phyloP scores from a whole-genome alignment of 1,140 invertebrate genomes.

The Pteromalus puparum region DNA sequence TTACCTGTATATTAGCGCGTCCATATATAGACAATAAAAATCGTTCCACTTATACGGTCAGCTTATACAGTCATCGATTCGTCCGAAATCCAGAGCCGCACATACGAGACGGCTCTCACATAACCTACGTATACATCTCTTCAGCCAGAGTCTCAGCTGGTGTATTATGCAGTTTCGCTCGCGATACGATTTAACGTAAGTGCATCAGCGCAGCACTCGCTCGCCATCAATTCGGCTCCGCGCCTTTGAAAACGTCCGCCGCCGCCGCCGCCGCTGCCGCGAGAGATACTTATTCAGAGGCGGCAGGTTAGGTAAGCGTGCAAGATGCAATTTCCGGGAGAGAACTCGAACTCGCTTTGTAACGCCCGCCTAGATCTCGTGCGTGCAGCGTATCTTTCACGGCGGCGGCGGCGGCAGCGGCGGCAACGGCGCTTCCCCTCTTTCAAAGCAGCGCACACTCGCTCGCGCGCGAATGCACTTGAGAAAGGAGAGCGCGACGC shows the following conservation, averaged over 20 bases:
- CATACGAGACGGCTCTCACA: neutral
- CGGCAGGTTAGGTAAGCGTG: conserved; percentile 28
- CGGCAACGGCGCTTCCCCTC: neutral
- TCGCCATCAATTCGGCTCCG: conserved; percentile 22
- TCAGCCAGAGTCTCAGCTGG: neutral
- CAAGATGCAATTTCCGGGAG: conserved; percentile 51
- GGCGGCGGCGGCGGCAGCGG: too few relatives aligned
- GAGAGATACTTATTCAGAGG: conserved; percentile 17
- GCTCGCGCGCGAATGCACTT: neutral
- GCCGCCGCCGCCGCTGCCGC: neutral
- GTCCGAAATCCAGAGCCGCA: neutral
- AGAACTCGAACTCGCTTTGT: conserved; percentile 35
- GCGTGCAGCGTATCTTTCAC: conserved; percentile 34
- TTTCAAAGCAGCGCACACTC: conserved; percentile 17
- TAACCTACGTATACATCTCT: neutral
- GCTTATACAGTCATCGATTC: conserved; percentile 26
- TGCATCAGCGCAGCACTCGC: neutral
- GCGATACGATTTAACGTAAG: conserved; percentile 35
- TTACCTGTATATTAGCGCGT: too few relatives aligned
- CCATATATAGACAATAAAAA: too few relatives aligned
- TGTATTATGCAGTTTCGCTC: conserved; percentile 9
- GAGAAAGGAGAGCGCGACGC: conserved; percentile 17
- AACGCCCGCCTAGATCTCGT: conserved; percentile 25
- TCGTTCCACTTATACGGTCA: too few relatives aligned
- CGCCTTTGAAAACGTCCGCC: conserved; percentile 31